Evolutionary conservation across 2,113 vertebrate species (phyloP), one percentile per base, ranked within the genome.

Genomic region (Ophthalmolycus amberensis): DNA sequence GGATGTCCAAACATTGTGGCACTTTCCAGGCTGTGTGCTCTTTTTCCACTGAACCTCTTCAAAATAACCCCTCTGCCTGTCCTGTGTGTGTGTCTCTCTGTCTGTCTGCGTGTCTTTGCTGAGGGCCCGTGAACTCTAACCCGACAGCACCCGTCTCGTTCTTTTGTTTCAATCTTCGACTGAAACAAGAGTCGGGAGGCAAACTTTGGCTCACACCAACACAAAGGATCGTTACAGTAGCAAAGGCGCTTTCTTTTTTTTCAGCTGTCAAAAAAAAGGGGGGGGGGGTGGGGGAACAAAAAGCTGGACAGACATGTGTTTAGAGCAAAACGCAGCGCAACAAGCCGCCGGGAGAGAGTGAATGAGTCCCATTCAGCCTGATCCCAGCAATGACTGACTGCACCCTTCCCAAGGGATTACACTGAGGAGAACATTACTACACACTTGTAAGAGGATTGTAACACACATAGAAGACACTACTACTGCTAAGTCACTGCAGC

Each of bases 121-220:
- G 60, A 69, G 32, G 66, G 14, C 15, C 46, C 46, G 6, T 48
- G 3, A 6, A 75, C 65, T 79, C 25, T 81, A 72, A 85, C 76
- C 44, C 6, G 54, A 27, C 22, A n/a, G 54, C 54, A 50, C 14
- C 0, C 37, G 34, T 83, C 75, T 72, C 74, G n/a, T 87, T 82
- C 54, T 80, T 80, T 87, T 84, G 86, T 91, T 93, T 90, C 85
- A 85, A 65, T 79, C 83, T 59, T 52, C 29, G 27, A 62, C 78
- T 84, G 84, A 90, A 92, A 90, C 88, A 82, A 85, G 85, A 87
- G 83, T 63, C 60, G 85, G 83, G 88, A 70, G 89, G 91, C 90
- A 94, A 93, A 94, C 89, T 86, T 58, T 92, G 93, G 92, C 94
- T 95, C 93, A 93, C 92, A 94, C 94, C 94, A 93, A 92, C 82